Conservation (phyloP, 2,113 vertebrate genomes). For the Bagarius yarrelli region DNA sequence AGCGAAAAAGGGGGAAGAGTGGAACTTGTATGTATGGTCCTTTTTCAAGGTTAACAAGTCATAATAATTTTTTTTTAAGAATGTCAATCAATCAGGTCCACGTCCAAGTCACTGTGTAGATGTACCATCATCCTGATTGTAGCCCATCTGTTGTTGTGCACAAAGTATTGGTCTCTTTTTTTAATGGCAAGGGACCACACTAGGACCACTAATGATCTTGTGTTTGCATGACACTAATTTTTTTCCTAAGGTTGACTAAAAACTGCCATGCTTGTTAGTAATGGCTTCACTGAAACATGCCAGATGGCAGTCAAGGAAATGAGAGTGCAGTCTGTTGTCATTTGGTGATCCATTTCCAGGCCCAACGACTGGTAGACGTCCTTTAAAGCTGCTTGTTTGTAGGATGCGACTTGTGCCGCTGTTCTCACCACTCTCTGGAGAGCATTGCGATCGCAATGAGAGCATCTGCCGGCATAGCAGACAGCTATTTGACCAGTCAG, state of each 20-base stretch:
- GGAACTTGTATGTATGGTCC: neutral
- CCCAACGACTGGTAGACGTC: neutral
- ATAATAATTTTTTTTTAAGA: neutral
- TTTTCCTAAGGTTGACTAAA: neutral
- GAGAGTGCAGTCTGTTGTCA: slow-evolving; percentile 5
- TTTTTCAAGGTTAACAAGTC: neutral
- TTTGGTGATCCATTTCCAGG: neutral
- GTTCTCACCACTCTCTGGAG: slow-evolving; percentile 16
- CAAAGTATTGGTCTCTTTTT: neutral
- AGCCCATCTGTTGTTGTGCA: neutral
- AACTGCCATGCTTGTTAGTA: neutral
- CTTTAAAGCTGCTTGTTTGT: slow-evolving; percentile 21
- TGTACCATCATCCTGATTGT: neutral
- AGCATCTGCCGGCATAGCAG: slow-evolving; percentile 9
- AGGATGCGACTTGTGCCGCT: neutral
- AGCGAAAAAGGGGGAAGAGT: no score
- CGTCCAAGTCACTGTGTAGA: neutral
- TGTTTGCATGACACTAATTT: neutral
- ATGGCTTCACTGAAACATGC: neutral
- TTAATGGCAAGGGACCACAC: neutral
- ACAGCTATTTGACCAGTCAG: neutral
- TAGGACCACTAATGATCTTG: neutral
- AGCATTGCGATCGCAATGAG: neutral
- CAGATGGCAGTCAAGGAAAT: slow-evolving; percentile 23
- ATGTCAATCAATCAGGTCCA: neutral